Evolutionary conservation across 2,888 invertebrate genomes (phyloP), one percentile per base, ranked within the genome.

Genomic region (Corbicula japonica): DNA sequence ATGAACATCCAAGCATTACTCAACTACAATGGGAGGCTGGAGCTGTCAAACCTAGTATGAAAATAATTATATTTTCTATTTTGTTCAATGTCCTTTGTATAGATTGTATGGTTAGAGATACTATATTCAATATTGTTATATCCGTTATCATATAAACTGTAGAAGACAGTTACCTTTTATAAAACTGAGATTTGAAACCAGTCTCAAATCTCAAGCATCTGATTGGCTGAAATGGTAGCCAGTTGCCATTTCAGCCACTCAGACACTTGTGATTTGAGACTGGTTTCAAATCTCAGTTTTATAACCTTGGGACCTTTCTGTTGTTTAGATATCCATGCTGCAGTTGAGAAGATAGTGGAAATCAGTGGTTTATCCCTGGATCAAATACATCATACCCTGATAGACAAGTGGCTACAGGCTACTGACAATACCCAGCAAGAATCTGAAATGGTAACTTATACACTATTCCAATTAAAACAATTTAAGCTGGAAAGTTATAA

Each of bases 301-400:
- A n/a, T n/a, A n/a, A n/a, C n/a, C n/a, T n/a, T n/a, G n/a, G n/a
- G n/a, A n/a, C n/a, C n/a, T n/a, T n/a, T n/a, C n/a, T n/a, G n/a
- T n/a, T n/a, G n/a, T n/a, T n/a, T n/a, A 90, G 91, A 90, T 84
- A 88, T 91, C 32, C 89, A 91, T 69, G 69, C 58, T 18, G 86
- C 88, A 15, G 86, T 85, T 1, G 86, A 86, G 38, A 72, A 85
- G 61, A 87, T 91, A 28, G 87, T 87, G 18, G 35, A 61, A 6
- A 84, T 90, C 23, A 84, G 89, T 76, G 72, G 83, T 10, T 76
- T 89, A 18, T 71, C 87, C 44, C 46, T 91, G 6, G 76, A 81
- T 8, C 66, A 75, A n/a, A 74, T 89, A 26, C 78, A 84, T 58
- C 62, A 78, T 28, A 71, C 52, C 15, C 80, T 91, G 23, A 77